Percentiles rank a stretch among this genome's conserved stretches.
Conservation (phyloP, 2,888 invertebrate species). For the Arctia plantaginis region DNA sequence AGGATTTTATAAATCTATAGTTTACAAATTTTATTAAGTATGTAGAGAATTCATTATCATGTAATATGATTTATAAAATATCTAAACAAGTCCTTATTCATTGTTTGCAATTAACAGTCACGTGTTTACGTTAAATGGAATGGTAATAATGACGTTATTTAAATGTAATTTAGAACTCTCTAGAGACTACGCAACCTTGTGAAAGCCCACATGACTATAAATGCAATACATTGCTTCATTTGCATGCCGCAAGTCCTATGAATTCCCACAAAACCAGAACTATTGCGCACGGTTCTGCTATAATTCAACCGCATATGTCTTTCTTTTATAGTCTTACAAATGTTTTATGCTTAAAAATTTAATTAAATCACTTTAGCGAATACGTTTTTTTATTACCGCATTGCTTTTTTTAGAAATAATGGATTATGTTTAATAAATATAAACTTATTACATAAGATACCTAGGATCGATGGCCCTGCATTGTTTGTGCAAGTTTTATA, state of each 20-base stretch:
- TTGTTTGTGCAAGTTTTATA: no score
- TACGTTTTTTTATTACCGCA: neutral
- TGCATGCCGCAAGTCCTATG: conserved; percentile 57
- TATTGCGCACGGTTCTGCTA: conserved; percentile 60
- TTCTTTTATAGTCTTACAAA: conserved; percentile 54
- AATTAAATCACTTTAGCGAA: conserved; percentile 1
- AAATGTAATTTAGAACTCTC: conserved; percentile 9
- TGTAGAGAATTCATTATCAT: neutral
- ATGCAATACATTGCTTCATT: conserved; percentile 65
- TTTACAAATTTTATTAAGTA: no score
- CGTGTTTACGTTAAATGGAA: neutral
- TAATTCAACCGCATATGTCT: conserved; percentile 55
- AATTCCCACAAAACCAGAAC: conserved; percentile 45
- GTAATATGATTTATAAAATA: neutral
- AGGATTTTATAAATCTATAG: no score
- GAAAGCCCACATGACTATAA: conserved; percentile 46
- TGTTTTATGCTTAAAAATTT: conserved; percentile 6
- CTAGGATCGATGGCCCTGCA: no score
- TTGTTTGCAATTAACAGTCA: neutral
- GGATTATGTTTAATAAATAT: no score
- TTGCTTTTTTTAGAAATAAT: no score
- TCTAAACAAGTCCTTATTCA: neutral
- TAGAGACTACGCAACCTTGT: conserved; percentile 3
- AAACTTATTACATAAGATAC: no score
- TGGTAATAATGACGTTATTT: neutral